Evolutionary conservation across 37 sponge, comb jelly and placozoan genomes (phyloP).

Genomic region (Diacarnus erythraeanus): DNA sequence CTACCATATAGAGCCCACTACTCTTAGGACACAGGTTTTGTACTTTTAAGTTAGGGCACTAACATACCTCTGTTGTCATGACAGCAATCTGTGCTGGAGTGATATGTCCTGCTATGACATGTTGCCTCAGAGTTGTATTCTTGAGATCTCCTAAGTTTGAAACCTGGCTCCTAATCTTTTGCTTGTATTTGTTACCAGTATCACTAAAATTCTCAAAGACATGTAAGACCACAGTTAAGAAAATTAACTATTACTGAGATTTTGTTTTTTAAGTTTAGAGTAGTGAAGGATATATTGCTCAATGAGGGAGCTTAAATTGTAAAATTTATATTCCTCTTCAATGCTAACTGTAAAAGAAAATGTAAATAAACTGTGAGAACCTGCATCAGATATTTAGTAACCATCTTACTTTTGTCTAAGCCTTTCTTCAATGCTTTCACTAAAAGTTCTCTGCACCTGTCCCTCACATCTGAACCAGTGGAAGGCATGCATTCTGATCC

Average conservation of each 20-base stretch:
- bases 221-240: slow-evolving; percentile 37
- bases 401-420: slow-evolving; percentile 25
- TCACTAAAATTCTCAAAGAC: slow-evolving; percentile 74
- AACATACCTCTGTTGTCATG: slow-evolving; percentile 87
- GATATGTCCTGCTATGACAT: slow-evolving; percentile 80
- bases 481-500: slow-evolving; percentile 13
- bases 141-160: slow-evolving; percentile 89
- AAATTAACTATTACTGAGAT: too few relatives aligned
- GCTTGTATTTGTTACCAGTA: slow-evolving; percentile 84
- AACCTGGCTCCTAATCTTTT: slow-evolving; percentile 79
- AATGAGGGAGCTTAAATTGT: slow-evolving; percentile 66
- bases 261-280: too few relatives aligned
- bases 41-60: too few relatives aligned
- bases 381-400: too few relatives aligned
- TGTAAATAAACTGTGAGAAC: too few relatives aligned
- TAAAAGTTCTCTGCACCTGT: slow-evolving; percentile 78
- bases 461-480: slow-evolving; percentile 60
- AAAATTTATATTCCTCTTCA: slow-evolving; percentile 61
- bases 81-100: slow-evolving; percentile 68
- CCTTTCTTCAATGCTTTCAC: slow-evolving; percentile 87
- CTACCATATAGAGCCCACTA: too few relatives aligned
- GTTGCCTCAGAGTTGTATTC: slow-evolving; percentile 82
- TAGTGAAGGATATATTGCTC: slow-evolving; percentile 84
- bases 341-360: slow-evolving; percentile 37
- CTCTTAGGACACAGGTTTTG: too few relatives aligned